Base-by-base conservation (phyloP, 2,888 invertebrate genomes). In the Branchinecta sandiegonensis region DNA sequence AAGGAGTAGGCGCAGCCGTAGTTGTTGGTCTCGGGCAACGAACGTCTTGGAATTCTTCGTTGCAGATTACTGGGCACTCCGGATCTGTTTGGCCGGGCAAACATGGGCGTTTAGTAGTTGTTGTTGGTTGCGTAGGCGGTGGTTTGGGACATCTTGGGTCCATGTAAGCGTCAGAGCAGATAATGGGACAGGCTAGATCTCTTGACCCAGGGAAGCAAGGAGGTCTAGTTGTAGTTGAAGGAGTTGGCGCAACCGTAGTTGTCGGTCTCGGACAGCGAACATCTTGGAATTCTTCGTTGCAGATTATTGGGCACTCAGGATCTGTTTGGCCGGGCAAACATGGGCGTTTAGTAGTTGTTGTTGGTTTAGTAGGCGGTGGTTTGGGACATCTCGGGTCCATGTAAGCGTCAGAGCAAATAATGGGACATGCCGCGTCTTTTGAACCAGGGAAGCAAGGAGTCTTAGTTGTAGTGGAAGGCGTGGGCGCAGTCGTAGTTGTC, bases 11-110 rank as follows among this genome's bases (percentile, higher is more conserved):
- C 9, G n/a, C 56, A 37, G 6, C 37, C 37, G 37, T 37, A 14
- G 56, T 56, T n/a, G 56, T 56, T 1, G 56, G 56, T 17, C 8
- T 56, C 23, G 63, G 63, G 11, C 63, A 56, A 2, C 63, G 63
- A n/a, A 17, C 23, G 23, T 56, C 63, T 23, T 56, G 63, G 10
- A 56, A 56, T 56, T 56, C 11, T 10, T n/a, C n/a, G 63, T 23
- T 56, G 23, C 63, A 56, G 1, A 56, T 56, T 56, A 56, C 2
- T 17, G 63, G 63, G 23, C 63, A 56, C n/a, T n/a, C n/a, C 8
- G 63, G 63, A 56, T 56, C 63, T 56, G 56, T 56, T 56, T 56
- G 56, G n/a, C 56, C 56, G n/a, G 56, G 56, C 14, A 56, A 56
- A 10, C 56, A 56, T 14, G 56, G 56, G 17, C 14, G 56, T 56